A percentile compares a stretch with the other conserved stretches of the same genome.
Evolutionary conservation across 1,140 invertebrate genomes (phyloP).

Genomic region (Drosophila chauvacae): DNA sequence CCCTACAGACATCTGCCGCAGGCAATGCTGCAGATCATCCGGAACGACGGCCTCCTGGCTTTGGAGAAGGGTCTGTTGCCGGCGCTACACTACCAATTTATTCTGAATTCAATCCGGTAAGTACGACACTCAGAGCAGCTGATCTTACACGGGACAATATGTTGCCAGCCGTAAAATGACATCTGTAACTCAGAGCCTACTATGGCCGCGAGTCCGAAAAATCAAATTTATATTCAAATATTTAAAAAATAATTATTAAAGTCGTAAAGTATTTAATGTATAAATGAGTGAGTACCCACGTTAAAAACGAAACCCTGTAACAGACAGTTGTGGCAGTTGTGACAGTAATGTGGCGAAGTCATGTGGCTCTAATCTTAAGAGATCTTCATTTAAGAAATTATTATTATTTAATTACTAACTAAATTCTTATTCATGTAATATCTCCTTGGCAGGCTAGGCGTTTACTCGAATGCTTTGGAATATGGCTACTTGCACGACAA

Average conservation of each 20-base stretch:
- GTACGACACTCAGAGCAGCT: neutral
- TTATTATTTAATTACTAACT: no score
- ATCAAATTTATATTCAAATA: neutral
- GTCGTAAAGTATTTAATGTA: neutral
- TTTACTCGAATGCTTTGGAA: constrained; percentile 26
- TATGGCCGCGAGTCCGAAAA: neutral
- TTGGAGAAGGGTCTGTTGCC: constrained; percentile 96
- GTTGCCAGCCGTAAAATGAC: neutral
- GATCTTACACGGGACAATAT: neutral
- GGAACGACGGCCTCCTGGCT: constrained; percentile 88
- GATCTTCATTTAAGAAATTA: neutral
- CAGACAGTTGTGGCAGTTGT: no score
- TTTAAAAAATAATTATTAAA: neutral
- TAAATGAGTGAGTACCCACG: neutral
- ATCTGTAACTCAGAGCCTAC: neutral
- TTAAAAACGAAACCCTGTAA: neutral
- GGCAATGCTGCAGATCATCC: constrained; percentile 87
- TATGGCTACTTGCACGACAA: constrained; percentile 12
- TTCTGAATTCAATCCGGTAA: constrained; percentile 87
- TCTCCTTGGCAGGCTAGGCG: neutral
- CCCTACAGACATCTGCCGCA: constrained; percentile 89
- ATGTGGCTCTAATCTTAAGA: neutral
- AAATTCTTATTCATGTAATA: neutral
- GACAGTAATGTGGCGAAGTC: neutral
- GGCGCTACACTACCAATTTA: constrained; percentile 88